Evolutionary conservation across 2,797 vertebrate genomes (phyloP).

Genomic region (Falco biarmicus): DNA sequence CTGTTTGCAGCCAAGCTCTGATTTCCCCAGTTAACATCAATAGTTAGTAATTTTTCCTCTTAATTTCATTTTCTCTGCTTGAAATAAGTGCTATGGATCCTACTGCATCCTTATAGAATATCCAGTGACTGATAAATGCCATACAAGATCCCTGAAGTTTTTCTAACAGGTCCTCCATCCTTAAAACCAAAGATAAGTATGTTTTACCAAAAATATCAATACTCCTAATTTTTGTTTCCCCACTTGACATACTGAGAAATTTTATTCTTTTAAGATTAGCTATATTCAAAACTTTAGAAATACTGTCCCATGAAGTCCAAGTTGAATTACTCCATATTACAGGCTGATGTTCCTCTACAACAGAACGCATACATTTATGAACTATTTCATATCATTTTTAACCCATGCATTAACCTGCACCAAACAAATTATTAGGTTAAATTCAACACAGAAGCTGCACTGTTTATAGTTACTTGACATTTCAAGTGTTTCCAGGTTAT

Average conservation of each 20-base stretch:
- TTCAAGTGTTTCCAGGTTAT: background rate
- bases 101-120: background rate
- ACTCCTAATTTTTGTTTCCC: background rate
- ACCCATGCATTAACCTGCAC: background rate
- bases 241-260: background rate
- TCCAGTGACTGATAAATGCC: background rate
- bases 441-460: background rate
- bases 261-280: background rate
- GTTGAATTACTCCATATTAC: background rate
- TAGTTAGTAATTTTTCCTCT: background rate
- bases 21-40: background rate
- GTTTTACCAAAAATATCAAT: background rate
- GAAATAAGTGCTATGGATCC: background rate
- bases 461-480: background rate
- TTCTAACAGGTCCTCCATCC: background rate
- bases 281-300: background rate
- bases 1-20: background rate
- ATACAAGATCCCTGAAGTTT: background rate
- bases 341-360: background rate
- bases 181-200: background rate
- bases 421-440: background rate
- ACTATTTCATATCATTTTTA: background rate
- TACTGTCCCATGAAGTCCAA: background rate
- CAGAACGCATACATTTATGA: background rate
- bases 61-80: background rate